Base-by-base conservation (phyloP, 2,888 invertebrate genomes). In the Dorcus hopei region DNA sequence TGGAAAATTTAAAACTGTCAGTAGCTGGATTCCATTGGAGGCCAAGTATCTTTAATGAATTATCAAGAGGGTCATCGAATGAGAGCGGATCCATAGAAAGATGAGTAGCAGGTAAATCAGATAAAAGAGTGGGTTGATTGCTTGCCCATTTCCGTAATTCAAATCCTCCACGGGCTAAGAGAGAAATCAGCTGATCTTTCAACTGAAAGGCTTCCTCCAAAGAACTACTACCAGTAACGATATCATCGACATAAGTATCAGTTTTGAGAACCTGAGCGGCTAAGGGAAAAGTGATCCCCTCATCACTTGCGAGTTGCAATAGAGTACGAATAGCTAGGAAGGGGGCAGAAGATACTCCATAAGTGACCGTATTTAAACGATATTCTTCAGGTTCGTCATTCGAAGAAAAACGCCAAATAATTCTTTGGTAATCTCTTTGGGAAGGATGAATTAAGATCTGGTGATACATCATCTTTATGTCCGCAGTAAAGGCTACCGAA, bases 391-490 rank as follows among this genome's bases (percentile, higher is more conserved):
- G 9, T 9, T 38, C 23, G 33, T 56, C 39, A 26, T 49, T 9
- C 1, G 55, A 8, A 7, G 49, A 23, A 38, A 55, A 52, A 16
- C 57, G 3, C 14, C 49, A 57, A 16, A 60, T 38, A 14, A 60
- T 48, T 6, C 56, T n/a, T 9, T 60, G 57, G 52, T 43, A 61
- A 16, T 50, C 45, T 40, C 49, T 16, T 19, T 57, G 52, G n/a
- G 52, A 14, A 42, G 47, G 42, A 7, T 23, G 23, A 16, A 61
- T 33, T 11, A 14, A 9, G 9, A 62, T 61, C 16, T 57, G 53
- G 8, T 51, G 26, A 43, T 60, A 64, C 61, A 61, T 62, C 9
- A 61, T 57, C 7, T 43, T 47, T 9, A 63, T 59, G 45, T 63
- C 63, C 2, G 59, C 52, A 8, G 59, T 54, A 9, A 62, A 45